Base-by-base conservation (phyloP, 2,797 vertebrate genomes). In the Steatocranus sp. region DNA sequence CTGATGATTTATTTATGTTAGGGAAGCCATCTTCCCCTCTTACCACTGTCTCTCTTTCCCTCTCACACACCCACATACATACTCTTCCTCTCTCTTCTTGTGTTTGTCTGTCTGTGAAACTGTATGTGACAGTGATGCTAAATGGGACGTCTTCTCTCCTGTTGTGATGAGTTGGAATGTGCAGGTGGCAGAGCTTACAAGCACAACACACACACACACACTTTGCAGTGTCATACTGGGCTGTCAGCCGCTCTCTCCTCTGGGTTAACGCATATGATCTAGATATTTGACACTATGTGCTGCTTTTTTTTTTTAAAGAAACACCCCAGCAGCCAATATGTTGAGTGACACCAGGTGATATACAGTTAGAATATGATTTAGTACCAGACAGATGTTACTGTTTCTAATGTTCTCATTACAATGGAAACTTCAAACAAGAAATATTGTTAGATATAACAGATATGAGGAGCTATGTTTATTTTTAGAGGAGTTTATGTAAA, bases 1-100 rank as follows among this genome's bases (percentile, higher is more conserved):
- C 61, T 88, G 83, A 92, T 94, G 91, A 94, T 93, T 94, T 93
- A 94, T 94, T 94, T 85, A 93, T 92, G 83, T 85, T 48, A 58
- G 89, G 88, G 83, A 92, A 81, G 84, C 83, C 86, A 53, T 87
- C 83, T 76, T 86, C 43, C 46, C 17, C 36, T 79, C 58, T 79
- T 75, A 81, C 78, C 79, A 56, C 80, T 23, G 76, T 34, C 38
- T 80, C 41, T 61, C 41, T 53, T 36, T 23, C 43, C 46, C 32
- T 4, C 53, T 5, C 41, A 41, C 68, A 32, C 82, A 1, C 4
- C 25, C 77, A 10, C 17, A 79, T 66, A 75, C 46, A 41, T 12
- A 41, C 70, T 77, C 77, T 85, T 49, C n/a, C 74, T 75, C 81
- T 85, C 90, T 87, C 70, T 49, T 75, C 82, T 61, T 4, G 34